Evolutionary conservation across 2,888 invertebrate genomes (phyloP).

Genomic region (Kuschelorhynchus macadamiae): DNA sequence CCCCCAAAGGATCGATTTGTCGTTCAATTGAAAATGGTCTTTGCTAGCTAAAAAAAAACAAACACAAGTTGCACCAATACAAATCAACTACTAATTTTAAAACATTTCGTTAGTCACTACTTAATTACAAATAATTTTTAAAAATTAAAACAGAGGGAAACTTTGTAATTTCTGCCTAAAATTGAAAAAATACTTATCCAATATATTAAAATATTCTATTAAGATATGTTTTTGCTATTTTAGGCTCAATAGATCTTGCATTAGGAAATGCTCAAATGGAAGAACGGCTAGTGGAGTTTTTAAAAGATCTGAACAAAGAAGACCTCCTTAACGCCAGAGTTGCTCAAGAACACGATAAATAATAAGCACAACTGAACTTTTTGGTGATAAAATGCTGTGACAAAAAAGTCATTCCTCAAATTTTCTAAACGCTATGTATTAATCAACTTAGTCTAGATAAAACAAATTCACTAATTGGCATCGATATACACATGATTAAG

Average conservation of each 20-base stretch:
- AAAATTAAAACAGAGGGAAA: no score
- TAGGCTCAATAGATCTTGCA: slow-evolving; percentile 83
- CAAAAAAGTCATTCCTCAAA: slow-evolving; percentile 26
- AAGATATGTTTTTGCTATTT: not conserved
- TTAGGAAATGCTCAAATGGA: slow-evolving; percentile 83
- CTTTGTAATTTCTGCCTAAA: no score
- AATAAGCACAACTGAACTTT: slow-evolving; percentile 13
- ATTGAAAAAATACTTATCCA: no score
- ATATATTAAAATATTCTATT: no score
- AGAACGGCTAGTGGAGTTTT: slow-evolving; percentile 80
- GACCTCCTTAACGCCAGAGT: slow-evolving; percentile 72
- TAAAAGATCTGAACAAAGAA: slow-evolving; percentile 80
- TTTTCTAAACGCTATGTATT: slow-evolving; percentile 14
- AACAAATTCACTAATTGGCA: not conserved
- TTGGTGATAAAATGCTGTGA: slow-evolving; percentile 43
- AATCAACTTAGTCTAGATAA: not conserved
- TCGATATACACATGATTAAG: no score
- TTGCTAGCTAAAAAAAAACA: no score
- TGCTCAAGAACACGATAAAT: slow-evolving; percentile 48
- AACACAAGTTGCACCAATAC: no score
- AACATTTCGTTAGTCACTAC: no score
- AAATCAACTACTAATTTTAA: no score
- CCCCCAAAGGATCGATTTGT: no score
- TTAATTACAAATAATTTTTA: no score
- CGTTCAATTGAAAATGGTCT: no score